phyloP scores from a whole-genome alignment of 1,140 invertebrate genomes.

The Drosophila punjabiensis region DNA sequence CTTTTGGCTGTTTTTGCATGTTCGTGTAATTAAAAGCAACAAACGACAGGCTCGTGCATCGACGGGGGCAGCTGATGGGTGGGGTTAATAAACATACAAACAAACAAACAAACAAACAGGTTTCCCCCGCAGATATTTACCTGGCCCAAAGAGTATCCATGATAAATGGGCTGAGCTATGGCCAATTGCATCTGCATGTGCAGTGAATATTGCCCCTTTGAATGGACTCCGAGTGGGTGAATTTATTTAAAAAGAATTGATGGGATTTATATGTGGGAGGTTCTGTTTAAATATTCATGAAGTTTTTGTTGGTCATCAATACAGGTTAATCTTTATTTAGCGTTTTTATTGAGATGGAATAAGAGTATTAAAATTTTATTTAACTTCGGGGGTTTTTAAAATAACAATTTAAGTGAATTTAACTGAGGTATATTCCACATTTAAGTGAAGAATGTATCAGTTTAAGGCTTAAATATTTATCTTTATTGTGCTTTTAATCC shows the following conservation, averaged over 20 bases:
- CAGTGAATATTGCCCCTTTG: conserved; percentile 31
- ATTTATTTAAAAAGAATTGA: conserved; percentile 15
- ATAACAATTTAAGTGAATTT: neutral
- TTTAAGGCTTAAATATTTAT: neutral
- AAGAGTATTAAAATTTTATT: neutral
- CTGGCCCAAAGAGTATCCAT: conserved; percentile 33
- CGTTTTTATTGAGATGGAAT: neutral
- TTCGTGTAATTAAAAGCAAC: conserved; percentile 73
- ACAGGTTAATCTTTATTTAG: neutral
- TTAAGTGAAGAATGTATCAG: too few relatives aligned
- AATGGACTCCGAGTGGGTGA: conserved; percentile 11
- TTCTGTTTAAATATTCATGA: neutral
- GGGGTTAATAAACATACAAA: conserved; percentile 78
- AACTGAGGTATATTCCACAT: neutral
- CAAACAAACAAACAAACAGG: conserved; percentile 53
- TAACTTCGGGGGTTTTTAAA: neutral
- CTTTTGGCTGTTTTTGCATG: conserved; percentile 52
- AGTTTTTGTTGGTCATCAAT: neutral
- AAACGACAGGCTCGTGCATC: conserved; percentile 71
- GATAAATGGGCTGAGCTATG: conserved; percentile 66
- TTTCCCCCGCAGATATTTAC: conserved; percentile 28
- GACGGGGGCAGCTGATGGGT: conserved; percentile 35
- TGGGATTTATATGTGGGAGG: neutral
- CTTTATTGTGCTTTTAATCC: neutral
- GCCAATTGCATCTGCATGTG: conserved; percentile 50